Evolutionary conservation across 2,888 invertebrate genomes (phyloP).

Genomic region (Linnaemya vulpina): DNA sequence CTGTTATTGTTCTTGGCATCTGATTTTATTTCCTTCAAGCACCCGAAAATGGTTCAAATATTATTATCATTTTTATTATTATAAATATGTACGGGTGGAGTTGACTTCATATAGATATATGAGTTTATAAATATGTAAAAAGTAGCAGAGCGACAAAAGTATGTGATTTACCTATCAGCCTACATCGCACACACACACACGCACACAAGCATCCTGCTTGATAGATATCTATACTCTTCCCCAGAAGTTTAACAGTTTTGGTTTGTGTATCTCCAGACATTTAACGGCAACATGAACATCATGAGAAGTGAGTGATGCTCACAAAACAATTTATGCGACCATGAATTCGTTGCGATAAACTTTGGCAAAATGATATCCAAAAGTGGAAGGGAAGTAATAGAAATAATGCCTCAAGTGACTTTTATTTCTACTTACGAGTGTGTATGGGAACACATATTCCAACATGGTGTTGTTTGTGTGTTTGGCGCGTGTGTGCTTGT

Average conservation of each 20-base stretch:
- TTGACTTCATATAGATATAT: slow-evolving; percentile 24
- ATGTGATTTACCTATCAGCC: not conserved
- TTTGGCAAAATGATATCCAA: slow-evolving; percentile 17
- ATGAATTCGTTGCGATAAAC: slow-evolving; percentile 19
- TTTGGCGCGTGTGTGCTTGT: not conserved
- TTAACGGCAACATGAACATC: not conserved
- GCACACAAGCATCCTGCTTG: not conserved
- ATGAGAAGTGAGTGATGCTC: slow-evolving; percentile 3
- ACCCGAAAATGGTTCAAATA: slow-evolving; percentile 1
- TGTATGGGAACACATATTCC: not conserved
- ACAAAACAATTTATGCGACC: slow-evolving; percentile 9
- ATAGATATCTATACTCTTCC: not conserved
- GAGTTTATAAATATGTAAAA: not conserved
- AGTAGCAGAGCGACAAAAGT: not conserved
- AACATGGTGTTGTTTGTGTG: slow-evolving; percentile 24
- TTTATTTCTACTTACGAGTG: slow-evolving; percentile 31
- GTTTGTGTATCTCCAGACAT: not conserved
- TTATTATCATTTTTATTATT: slow-evolving; percentile 15
- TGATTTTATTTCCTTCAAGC: slow-evolving; percentile 17
- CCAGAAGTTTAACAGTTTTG: not conserved
- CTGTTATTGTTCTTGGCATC: slow-evolving; percentile 38
- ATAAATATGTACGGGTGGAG: not conserved
- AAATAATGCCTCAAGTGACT: slow-evolving; percentile 46
- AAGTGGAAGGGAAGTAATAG: slow-evolving; percentile 10
- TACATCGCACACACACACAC: not conserved